Evolutionary conservation across 2,113 vertebrate genomes (phyloP).

Genomic region (Gulo gulo): DNA sequence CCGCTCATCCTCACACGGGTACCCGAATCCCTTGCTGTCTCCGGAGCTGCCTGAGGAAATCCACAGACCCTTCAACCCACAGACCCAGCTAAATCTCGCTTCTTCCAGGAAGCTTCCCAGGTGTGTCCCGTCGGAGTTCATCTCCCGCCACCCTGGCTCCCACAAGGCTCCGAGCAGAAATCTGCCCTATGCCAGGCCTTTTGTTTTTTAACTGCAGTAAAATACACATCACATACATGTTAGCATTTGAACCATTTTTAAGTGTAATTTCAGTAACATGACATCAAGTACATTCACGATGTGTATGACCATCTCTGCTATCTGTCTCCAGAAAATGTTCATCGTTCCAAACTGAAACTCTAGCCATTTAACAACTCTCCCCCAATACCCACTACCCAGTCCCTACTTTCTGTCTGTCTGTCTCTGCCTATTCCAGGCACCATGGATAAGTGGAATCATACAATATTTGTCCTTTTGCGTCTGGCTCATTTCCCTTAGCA

Average conservation of each 20-base stretch:
- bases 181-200: background rate
- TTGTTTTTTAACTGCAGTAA: background rate
- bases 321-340: background rate
- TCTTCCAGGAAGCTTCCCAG: background rate
- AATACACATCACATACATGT: background rate
- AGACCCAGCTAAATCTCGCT: background rate
- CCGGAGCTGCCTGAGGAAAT: background rate
- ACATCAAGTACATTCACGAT: background rate
- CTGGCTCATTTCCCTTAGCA: background rate
- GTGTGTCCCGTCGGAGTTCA: background rate
- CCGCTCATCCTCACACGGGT: no score
- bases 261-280: background rate
- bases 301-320: background rate
- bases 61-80: background rate
- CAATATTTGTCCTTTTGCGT: background rate
- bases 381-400: rapidly evolving
- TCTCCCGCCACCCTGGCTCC: background rate
- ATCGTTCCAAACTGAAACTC: background rate
- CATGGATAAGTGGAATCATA: background rate
- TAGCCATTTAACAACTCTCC: no score
- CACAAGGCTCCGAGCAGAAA: background rate
- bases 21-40: no score
- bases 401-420: background rate
- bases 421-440: background rate
- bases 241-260: background rate